Percentiles rank a stretch among this genome's conserved stretches.
Evolutionary conservation across 92 coral and sea anemone genomes (phyloP).

Genomic region (Bergia puertoricense): DNA sequence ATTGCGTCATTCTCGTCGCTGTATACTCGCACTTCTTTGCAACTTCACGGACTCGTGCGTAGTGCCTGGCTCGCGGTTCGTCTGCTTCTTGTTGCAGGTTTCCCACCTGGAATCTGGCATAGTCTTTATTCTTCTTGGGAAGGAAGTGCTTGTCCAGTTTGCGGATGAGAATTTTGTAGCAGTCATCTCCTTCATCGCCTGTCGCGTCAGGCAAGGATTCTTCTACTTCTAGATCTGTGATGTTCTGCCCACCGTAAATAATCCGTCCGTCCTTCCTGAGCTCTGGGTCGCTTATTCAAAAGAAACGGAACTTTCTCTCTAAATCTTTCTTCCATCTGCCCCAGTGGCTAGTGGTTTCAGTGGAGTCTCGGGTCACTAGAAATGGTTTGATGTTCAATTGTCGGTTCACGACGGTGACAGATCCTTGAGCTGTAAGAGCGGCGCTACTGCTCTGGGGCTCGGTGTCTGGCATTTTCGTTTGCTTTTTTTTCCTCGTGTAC

Average conservation of each 20-base stretch:
- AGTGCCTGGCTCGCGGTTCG: slow-evolving; percentile 33
- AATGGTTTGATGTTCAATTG: slow-evolving; percentile 50
- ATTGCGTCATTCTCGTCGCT: slow-evolving; percentile 36
- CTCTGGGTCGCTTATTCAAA: slow-evolving; percentile 41
- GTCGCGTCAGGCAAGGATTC: too few species aligned
- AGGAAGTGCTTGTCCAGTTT: slow-evolving; percentile 53
- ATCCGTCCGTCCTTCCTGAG: slow-evolving; percentile 49
- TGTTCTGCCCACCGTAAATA: slow-evolving; percentile 51
- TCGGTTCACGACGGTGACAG: slow-evolving; percentile 30
- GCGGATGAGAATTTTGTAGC: slow-evolving; percentile 19
- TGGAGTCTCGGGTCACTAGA: slow-evolving; percentile 24
- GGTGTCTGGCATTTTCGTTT: too few species aligned
- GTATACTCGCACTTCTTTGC: slow-evolving; percentile 42
- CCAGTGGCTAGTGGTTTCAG: slow-evolving; percentile 36
- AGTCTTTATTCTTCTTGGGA: slow-evolving; percentile 31
- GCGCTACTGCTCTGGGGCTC: slow-evolving; percentile 32
- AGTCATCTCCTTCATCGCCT: too few species aligned
- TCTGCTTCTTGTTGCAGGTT: slow-evolving; percentile 26
- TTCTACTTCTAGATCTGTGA: slow-evolving; percentile 50
- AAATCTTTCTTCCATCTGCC: slow-evolving; percentile 45
- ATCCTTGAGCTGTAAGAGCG: slow-evolving; percentile 38
- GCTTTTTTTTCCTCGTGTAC: too few species aligned
- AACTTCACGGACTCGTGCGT: slow-evolving; percentile 38
- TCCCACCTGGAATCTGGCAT: slow-evolving; percentile 34
- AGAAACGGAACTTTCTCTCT: slow-evolving; percentile 46